Base-by-base conservation (phyloP, 2,888 invertebrate genomes). In the Argyresthia albistria region DNA sequence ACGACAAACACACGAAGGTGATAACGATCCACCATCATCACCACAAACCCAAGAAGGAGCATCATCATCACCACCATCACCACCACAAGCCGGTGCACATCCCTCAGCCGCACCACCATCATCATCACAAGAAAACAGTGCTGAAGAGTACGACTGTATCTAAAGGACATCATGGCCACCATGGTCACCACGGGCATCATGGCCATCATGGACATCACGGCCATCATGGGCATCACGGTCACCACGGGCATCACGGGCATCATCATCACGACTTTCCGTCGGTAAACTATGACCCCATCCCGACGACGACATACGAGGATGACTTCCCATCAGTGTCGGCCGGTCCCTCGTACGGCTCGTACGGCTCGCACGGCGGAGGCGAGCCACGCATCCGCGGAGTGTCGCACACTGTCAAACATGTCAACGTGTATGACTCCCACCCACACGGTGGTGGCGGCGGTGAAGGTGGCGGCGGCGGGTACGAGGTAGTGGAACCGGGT, bases 1-100 rank as follows among this genome's bases (percentile, higher is more conserved):
- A 90, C 56, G 88, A 89, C 49, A 80, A 88, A 56, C 91, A 91
- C 62, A 91, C 90, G 8, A 90, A 90, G 64, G 89, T 90, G 52
- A 82, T 91, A 46, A 89, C 88, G 11, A 81, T 90, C 48, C 90
- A 90, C 59, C 87, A 89, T 55, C 88, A 88, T 55, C 82, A 88
- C 50, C 80, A 81, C 49, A 78, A 82, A 55, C 83, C 89, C 50
- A 83, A 88, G 63, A 81, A 87, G 60, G 83, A 86, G 56, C 80
- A 84, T 56, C 77, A 80, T 50, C 83, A 84, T 46, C 80, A 76
- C 46, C 78, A 69, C 57, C 77, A 69, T 54, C 75, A 63, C 57
- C 70, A 55, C 55, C n/a, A n/a, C n/a, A 72, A 63, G 62, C 75
- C 77, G 0, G 69, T 70, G 1, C 59, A 68, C 12, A n/a, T n/a